A percentile compares a stretch with the other conserved stretches of the same genome.
phyloP scores from a whole-genome alignment of 2,797 vertebrate species.

The Pangasius krempfi region DNA sequence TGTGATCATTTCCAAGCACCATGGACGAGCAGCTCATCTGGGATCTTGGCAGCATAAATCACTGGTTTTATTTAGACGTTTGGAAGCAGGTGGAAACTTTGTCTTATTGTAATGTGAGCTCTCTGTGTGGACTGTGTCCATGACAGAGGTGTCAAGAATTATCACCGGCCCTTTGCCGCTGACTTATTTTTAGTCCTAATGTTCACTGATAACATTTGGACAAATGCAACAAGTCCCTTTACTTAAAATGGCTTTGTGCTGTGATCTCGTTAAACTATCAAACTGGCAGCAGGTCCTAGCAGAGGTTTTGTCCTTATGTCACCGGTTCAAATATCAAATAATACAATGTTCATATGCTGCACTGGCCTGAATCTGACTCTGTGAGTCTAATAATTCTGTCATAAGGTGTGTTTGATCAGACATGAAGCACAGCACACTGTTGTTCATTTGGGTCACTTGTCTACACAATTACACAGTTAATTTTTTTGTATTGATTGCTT shows the following conservation, averaged over 20 bases:
- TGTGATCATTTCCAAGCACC: conserved; percentile 36
- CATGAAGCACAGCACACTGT: not conserved
- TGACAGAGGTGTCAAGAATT: conserved; percentile 57
- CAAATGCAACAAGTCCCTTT: conserved; percentile 40
- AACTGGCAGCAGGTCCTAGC: not conserved
- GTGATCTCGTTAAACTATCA: conserved; percentile 20
- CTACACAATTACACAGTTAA: not conserved
- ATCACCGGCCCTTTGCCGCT: conserved; percentile 37
- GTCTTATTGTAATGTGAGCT: conserved; percentile 61
- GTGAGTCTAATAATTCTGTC: not conserved
- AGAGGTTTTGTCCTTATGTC: not conserved
- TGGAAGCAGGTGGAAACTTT: conserved; percentile 65
- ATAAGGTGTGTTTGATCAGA: not conserved
- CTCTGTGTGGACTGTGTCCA: conserved; percentile 54
- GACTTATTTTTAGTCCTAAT: conserved; percentile 55
- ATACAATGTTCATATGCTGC: not conserved
- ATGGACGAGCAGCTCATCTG: conserved; percentile 37
- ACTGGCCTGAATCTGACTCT: not conserved
- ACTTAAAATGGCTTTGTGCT: conserved; percentile 51
- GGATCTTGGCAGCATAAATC: conserved; percentile 53
- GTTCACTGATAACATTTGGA: conserved; percentile 36
- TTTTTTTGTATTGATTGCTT: not conserved
- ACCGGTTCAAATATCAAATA: not conserved
- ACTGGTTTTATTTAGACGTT: conserved; percentile 58
- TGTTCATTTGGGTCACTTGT: not conserved